Evolutionary conservation across 2,797 vertebrate genomes (phyloP).

Genomic region (Chelidonichthys spinosus): DNA sequence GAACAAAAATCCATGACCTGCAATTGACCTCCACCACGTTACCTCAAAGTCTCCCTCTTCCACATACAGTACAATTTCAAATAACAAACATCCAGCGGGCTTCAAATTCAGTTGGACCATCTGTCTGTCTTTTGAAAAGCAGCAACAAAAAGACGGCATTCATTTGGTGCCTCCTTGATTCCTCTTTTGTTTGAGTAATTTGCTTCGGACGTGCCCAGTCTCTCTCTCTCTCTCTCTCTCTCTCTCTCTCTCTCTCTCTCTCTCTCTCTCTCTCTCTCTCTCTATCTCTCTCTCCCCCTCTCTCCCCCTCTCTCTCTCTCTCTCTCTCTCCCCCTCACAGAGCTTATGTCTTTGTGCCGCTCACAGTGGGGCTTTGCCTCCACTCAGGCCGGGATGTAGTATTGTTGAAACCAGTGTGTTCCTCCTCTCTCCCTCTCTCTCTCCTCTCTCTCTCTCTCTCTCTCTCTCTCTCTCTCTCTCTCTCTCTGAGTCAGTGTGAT

Average conservation of each 20-base stretch:
- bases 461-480: neutral
- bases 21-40: slow-evolving; percentile 3
- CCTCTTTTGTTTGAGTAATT: slow-evolving; percentile 64
- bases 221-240: neutral
- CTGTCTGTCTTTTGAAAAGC: slow-evolving; percentile 62
- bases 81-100: neutral
- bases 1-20: neutral
- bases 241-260: neutral
- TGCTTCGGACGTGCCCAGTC: slow-evolving; percentile 48
- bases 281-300: slow-evolving; percentile 11
- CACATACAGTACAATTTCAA: slow-evolving; percentile 2
- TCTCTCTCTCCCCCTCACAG: slow-evolving; percentile 7
- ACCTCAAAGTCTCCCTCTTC: neutral
- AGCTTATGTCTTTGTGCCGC: slow-evolving; percentile 29
- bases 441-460: neutral
- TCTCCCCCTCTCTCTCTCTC: neutral
- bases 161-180: slow-evolving; percentile 64
- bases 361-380: slow-evolving; percentile 42
- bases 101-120: slow-evolving; percentile 66
- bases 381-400: slow-evolving; percentile 11
- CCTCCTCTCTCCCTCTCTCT: neutral
- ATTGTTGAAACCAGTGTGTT: slow-evolving; percentile 29
- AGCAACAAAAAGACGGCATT: slow-evolving; percentile 66
- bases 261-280: neutral
- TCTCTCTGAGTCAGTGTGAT: slow-evolving; percentile 11